Evolutionary conservation across 1,140 invertebrate species (phyloP).

Genomic region (Lepidurus couesii): DNA sequence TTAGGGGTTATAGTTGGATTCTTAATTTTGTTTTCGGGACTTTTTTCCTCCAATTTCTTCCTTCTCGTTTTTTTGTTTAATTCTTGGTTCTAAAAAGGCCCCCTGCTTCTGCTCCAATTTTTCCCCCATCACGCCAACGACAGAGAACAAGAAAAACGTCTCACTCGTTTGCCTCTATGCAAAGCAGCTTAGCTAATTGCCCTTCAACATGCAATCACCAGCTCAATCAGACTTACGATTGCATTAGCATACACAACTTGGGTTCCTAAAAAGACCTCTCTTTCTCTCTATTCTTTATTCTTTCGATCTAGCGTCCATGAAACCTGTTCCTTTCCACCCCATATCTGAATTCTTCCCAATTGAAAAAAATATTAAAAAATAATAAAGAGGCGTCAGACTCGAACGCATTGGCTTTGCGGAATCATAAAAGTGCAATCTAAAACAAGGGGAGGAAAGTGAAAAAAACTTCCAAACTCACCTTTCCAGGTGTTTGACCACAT

Average conservation of each 20-base stretch:
- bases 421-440: not conserved
- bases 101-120: conserved; percentile 21
- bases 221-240: conserved; percentile 22
- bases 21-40: not conserved
- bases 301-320: not conserved
- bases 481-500: conserved; percentile 87
- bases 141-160: conserved; percentile 22
- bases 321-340: not conserved
- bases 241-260: conserved; percentile 14
- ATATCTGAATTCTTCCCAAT: not conserved
- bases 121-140: conserved; percentile 17
- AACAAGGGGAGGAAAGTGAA: not conserved
- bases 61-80: not conserved
- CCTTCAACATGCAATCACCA: conserved; percentile 18
- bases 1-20: not conserved
- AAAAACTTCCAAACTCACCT: conserved; percentile 55
- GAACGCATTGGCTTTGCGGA: not conserved
- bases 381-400: not conserved
- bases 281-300: no score
- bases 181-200: conserved; percentile 22
- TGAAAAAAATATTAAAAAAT: not conserved
- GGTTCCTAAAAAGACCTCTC: not conserved
- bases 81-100: not conserved
- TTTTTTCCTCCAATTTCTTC: conserved; percentile 10
- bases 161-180: conserved; percentile 18